Conservation (phyloP, 2,797 vertebrate genomes). For the Odontamblyopus rebecca region DNA sequence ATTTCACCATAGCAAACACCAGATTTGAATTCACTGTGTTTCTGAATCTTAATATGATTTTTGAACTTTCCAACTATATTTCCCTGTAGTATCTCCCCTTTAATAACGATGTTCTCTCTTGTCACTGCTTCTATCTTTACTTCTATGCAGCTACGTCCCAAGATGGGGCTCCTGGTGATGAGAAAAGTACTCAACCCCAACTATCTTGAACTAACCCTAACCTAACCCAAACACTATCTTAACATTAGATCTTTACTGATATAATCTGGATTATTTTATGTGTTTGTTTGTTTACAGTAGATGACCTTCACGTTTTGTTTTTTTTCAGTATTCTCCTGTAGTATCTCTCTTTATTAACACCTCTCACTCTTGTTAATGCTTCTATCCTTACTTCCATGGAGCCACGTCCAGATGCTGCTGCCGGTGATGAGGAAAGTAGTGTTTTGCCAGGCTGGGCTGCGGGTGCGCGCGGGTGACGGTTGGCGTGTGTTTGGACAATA, state of each 20-base stretch:
- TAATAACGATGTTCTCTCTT: not conserved
- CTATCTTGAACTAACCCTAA: too few species aligned
- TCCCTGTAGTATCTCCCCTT: not conserved
- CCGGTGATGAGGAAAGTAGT: slow-evolving; percentile 40
- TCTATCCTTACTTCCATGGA: not conserved
- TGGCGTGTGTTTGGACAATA: slow-evolving; percentile 63
- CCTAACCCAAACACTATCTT: too few species aligned
- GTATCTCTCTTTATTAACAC: not conserved
- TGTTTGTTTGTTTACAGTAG: too few species aligned
- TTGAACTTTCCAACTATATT: not conserved
- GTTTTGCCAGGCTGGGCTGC: slow-evolving; percentile 36
- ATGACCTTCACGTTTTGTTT: too few species aligned
- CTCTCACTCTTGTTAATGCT: not conserved
- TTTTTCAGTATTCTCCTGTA: not conserved
- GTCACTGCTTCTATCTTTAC: not conserved
- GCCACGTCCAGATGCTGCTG: slow-evolving; percentile 18
- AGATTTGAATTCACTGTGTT: too few species aligned
- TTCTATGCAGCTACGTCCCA: not conserved
- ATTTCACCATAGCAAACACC: not conserved
- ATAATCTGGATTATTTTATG: too few species aligned
- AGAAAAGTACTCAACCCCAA: too few species aligned
- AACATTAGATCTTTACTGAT: too few species aligned
- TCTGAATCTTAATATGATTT: too few species aligned
- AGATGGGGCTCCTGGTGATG: slow-evolving; percentile 25
- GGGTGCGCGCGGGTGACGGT: slow-evolving; percentile 43